Evolutionary conservation across 2,888 invertebrate genomes (phyloP), one percentile per base, ranked within the genome.

Genomic region (Leptothorax acervorum): DNA sequence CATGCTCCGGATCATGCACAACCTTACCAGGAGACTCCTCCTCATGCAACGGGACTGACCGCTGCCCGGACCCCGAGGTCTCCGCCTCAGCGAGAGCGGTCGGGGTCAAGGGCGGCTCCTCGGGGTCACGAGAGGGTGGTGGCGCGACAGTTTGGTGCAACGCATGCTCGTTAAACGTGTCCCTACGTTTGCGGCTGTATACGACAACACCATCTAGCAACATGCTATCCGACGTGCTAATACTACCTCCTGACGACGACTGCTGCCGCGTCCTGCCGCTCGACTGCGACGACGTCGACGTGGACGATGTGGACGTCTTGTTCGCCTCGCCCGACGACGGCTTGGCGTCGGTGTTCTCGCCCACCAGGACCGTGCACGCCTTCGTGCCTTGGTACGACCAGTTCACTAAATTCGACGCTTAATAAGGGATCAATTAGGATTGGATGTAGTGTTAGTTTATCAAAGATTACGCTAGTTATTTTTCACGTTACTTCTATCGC

Each of bases 341-440:
- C 95, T 97, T 97, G 83, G 97, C 96, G 85, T 97, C 96, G 89
- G 95, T 93, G 92, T 97, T 97, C 94, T 97, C 98, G 92, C 97
- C 97, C 91, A 98, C 98, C 94, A 98, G 96, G 92, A 98, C 98
- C 93, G 97, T 97, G 96, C 98, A 98, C 85, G 97, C 97, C 95
- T 97, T 97, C 90, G 97, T 96, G 93, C 97, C 97, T 95, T 97
- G 97, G 96, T 97, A 97, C 95, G 98, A 97, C 97, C 97, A 98
- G 95, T 97, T 97, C 93, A 98, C 96, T 92, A 97, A 96, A 95
- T 97, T 97, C 92, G 97, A 97, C 89, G 97, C 98, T 70, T 70
- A 71, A 81, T 81, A 39, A 71, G 71, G 60, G 35, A 71, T 71
- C 57, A 79, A 79, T 79, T 70, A 71, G 42, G 12, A 57, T 63